Evolutionary conservation across 2,113 vertebrate species (phyloP).

Genomic region (Nestor notabilis): DNA sequence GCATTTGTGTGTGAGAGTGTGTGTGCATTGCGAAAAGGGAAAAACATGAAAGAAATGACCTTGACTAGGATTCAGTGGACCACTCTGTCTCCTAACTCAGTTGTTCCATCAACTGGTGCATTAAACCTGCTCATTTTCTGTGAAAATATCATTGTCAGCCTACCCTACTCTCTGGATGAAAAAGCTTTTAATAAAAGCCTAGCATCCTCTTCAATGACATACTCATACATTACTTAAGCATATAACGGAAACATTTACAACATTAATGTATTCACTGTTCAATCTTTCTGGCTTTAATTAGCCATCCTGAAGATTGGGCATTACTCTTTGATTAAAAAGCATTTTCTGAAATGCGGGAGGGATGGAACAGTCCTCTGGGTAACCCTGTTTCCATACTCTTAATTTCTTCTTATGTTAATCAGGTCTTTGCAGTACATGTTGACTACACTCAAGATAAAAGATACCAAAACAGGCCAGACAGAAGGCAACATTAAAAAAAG

Average conservation of each 20-base stretch:
- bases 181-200: background rate
- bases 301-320: background rate
- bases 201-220: background rate
- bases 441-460: constrained; percentile 46
- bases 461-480: constrained; percentile 5
- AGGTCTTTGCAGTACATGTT: constrained; percentile 10
- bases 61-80: background rate
- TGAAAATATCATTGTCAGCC: background rate
- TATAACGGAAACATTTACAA: background rate
- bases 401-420: constrained; percentile 48
- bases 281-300: constrained; percentile 48
- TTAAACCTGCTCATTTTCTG: background rate
- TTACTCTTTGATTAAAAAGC: constrained; percentile 46
- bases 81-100: background rate
- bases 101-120: background rate
- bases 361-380: background rate
- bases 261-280: constrained; percentile 15
- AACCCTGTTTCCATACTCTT: background rate
- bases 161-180: background rate
- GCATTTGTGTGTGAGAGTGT: background rate
- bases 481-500: background rate
- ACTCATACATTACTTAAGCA: background rate
- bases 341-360: constrained; percentile 12
- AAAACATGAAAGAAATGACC: background rate
- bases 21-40: background rate